phyloP scores from a whole-genome alignment of 2,888 invertebrate species.

The Nomada ferruginata region DNA sequence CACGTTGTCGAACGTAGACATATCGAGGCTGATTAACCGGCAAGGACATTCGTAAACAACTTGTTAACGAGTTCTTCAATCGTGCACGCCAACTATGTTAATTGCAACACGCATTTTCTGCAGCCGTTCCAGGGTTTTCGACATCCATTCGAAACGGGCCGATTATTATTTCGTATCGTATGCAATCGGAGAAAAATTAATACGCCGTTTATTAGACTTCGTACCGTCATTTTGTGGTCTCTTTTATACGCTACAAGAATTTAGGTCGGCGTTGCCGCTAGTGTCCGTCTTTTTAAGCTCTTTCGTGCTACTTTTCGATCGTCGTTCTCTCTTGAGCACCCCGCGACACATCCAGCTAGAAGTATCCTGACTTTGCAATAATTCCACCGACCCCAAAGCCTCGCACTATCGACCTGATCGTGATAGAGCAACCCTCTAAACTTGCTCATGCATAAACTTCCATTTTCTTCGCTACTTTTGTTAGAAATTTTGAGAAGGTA shows the following conservation, averaged over 20 bases:
- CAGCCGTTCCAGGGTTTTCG: too few relatives aligned
- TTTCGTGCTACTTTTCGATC: slow-evolving; percentile 35
- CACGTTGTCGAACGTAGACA: neutral
- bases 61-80: neutral
- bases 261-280: slow-evolving; percentile 31
- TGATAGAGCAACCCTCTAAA: slow-evolving; percentile 35
- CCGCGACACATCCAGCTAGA: slow-evolving; percentile 46
- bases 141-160: too few relatives aligned
- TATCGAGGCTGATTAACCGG: neutral
- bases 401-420: slow-evolving; percentile 63
- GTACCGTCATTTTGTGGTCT: too few relatives aligned
- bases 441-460: slow-evolving; percentile 41
- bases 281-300: slow-evolving; percentile 47
- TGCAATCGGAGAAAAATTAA: neutral
- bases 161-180: neutral
- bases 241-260: neutral
- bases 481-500: neutral
- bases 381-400: slow-evolving; percentile 47
- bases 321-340: slow-evolving; percentile 64
- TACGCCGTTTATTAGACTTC: neutral
- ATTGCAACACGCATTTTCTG: neutral
- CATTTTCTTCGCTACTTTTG: slow-evolving; percentile 31
- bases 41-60: neutral
- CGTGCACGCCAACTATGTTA: neutral
- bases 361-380: slow-evolving; percentile 70